Evolutionary conservation across 1,140 invertebrate genomes (phyloP).

Genomic region (Microvelia longipes): DNA sequence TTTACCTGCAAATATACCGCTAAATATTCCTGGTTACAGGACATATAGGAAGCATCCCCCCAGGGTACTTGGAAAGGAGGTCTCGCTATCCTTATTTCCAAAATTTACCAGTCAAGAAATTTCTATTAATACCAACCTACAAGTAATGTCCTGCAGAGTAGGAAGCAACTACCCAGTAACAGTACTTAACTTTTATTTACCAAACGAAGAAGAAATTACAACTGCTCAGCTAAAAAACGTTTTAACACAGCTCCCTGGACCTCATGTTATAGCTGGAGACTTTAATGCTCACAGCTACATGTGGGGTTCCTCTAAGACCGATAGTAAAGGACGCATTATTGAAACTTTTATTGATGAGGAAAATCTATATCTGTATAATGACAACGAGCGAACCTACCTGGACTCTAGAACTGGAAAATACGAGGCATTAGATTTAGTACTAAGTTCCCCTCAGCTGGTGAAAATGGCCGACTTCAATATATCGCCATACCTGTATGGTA

Average conservation of each 20-base stretch:
- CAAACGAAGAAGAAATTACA: no score
- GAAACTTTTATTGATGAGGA: neutral
- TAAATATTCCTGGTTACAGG: no score
- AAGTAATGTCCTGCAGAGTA: no score
- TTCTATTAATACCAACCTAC: no score
- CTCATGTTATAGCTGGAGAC: neutral
- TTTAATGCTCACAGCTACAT: neutral
- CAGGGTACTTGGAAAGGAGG: no score
- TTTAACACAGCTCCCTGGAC: neutral
- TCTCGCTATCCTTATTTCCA: no score
- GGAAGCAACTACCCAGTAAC: no score
- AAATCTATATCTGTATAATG: neutral
- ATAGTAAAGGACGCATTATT: neutral
- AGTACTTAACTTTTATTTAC: no score
- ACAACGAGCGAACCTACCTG: neutral
- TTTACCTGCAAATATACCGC: no score
- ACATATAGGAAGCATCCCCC: no score
- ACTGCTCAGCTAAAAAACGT: no score
- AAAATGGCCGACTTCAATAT: neutral
- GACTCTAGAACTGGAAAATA: neutral
- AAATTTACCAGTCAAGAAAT: no score
- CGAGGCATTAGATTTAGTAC: neutral
- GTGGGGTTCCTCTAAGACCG: neutral
- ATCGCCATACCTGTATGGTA: neutral
- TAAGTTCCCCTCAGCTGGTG: neutral